Base-by-base conservation (phyloP, 2,888 invertebrate genomes). In the Zygogramma bicolorata region DNA sequence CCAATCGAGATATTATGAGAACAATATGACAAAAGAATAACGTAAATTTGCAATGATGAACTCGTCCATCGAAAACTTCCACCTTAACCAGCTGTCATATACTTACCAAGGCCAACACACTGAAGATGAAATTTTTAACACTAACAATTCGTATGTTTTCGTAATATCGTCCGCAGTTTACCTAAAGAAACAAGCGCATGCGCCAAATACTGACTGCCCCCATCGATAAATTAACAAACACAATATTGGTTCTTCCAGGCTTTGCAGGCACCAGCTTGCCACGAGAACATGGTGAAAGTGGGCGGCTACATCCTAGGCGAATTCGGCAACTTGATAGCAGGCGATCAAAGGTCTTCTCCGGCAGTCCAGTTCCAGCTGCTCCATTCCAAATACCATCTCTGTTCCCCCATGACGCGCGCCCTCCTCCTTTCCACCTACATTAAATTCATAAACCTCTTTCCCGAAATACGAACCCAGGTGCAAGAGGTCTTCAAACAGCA, bases 271-370 rank as follows among this genome's bases (percentile, higher is more conserved):
- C 98, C 99, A 20, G 99, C 99, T 27, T 99, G 99, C 85, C 99
- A 99, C 87, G 99, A 99, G 88, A 99, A 99, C 87, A 99, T 99
- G 99, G 99, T 99, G 1, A 99, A 99, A 92, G 99, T 99, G 68
- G 99, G 99, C 74, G 99, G 99, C 66, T 99, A 99, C 84, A 99
- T 99, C 82, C 91, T 99, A 74, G 99, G 99, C 75, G 99, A 99
- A 88, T 99, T 99, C 89, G 99, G 99, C 66, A 99, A 99, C 89
- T 91, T 99, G 74, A 99, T 99, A 86, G 99, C 99, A 81, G 99
- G 99, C 15, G 99, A 99, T 88, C 95, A 97, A 74, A 91, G 99
- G 71, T 99, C 99, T 59, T 97, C 98, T 68, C 99, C 99, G 7
- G 90, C 94, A 83, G 97, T 99, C 76, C 99, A 99, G 88, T 99